These are phyloP conservation scores for Hemicrepidius hirtus DNA, from an alignment of 2,888 invertebrate species.

Conservation along the genomic window DNA sequence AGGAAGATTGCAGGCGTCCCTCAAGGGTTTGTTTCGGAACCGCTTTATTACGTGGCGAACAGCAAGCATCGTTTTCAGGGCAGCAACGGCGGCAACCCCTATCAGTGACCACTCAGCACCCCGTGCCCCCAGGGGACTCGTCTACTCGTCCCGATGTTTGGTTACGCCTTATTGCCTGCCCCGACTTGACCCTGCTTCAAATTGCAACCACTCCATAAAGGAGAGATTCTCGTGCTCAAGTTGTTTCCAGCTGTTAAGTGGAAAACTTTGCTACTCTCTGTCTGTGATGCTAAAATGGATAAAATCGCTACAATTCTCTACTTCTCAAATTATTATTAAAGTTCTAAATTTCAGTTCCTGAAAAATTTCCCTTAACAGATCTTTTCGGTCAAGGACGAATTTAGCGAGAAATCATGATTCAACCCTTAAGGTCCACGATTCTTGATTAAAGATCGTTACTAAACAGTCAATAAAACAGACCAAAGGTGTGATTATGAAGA, in stretches of 20 bases:
- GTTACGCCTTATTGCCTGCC: constrained; percentile 70
- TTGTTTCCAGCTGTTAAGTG: constrained; percentile 53
- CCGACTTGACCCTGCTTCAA: constrained; percentile 61
- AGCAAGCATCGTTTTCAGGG: constrained; percentile 39
- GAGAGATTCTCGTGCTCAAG: constrained; percentile 50
- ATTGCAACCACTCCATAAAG: constrained; percentile 56
- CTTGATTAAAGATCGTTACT: too few species aligned
- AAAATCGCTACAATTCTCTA: constrained; percentile 8
- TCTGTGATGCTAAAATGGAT: constrained; percentile 34
- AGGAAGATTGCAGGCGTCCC: constrained; percentile 43
- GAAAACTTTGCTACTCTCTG: constrained; percentile 46
- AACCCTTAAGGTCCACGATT: too few species aligned
- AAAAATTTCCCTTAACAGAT: too few species aligned
- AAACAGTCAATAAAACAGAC: too few species aligned
- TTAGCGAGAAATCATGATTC: too few species aligned
- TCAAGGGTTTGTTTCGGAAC: constrained; percentile 47
- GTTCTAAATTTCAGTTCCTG: not conserved
- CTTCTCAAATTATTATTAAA: not conserved
- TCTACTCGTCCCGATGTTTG: constrained; percentile 69
- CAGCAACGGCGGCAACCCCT: constrained; percentile 55
- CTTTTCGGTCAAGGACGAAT: too few species aligned
- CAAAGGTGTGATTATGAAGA: too few species aligned
- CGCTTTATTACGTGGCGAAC: constrained; percentile 44
- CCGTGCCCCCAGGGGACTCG: constrained; percentile 67
- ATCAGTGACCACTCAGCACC: constrained; percentile 69